phyloP scores from a whole-genome alignment of 2,797 vertebrate genomes.

The Galagoides demidoff region DNA sequence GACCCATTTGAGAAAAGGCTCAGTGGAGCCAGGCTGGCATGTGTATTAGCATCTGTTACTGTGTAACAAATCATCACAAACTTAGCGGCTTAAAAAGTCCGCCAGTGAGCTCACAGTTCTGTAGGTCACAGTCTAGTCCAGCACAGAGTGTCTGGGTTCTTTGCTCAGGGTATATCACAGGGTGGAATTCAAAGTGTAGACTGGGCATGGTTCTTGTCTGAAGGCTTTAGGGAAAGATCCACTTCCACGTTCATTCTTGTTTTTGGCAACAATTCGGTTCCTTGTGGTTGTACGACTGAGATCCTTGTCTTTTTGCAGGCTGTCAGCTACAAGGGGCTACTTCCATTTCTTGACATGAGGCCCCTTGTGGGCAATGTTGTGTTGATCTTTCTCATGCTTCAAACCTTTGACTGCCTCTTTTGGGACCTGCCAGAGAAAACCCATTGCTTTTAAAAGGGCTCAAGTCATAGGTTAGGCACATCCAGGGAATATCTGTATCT shows the following conservation, averaged over 20 bases:
- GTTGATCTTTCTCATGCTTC: neutral
- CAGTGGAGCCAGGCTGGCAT: neutral
- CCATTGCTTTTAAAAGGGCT: neutral
- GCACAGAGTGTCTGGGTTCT: neutral
- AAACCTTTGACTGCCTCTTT: neutral
- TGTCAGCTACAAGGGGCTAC: neutral
- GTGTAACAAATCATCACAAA: neutral
- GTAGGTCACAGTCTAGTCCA: neutral
- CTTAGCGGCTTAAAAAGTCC: neutral
- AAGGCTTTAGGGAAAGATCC: neutral
- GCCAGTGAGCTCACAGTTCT: neutral
- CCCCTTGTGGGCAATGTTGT: no score
- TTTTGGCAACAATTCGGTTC: neutral
- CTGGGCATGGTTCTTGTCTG: neutral
- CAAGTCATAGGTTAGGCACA: neutral
- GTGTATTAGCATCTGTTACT: neutral
- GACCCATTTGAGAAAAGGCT: neutral
- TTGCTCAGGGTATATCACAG: neutral
- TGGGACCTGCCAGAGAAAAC: neutral
- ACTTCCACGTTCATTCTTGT: neutral
- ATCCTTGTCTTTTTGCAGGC: neutral
- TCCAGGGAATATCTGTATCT: neutral
- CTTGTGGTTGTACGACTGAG: neutral
- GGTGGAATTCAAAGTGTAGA: neutral
- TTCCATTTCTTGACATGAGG: no score